Evolutionary conservation across 2,113 vertebrate species (phyloP).

Genomic region (Anhinga rufa): DNA sequence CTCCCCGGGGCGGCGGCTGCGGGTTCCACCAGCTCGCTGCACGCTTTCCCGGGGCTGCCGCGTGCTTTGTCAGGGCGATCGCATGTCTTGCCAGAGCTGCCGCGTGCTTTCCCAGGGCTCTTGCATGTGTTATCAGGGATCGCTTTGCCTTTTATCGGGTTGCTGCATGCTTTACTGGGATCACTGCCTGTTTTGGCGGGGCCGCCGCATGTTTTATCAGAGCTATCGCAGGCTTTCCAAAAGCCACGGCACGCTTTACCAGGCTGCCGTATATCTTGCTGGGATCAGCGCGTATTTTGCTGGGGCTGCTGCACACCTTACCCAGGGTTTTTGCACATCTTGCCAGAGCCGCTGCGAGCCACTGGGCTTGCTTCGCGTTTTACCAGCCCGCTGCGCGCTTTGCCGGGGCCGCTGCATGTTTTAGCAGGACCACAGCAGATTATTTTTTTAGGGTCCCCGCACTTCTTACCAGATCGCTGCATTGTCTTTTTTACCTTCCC

Average conservation of each 20-base stretch:
- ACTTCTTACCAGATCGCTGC: not conserved
- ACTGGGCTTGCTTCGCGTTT: not conserved
- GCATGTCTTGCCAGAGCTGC: not conserved
- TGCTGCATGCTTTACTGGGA: not conserved
- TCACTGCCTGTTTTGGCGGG: not conserved
- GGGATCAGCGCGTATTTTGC: not conserved
- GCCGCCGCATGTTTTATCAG: not conserved
- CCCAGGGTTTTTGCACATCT: not conserved
- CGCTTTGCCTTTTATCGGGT: not conserved
- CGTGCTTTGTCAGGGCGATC: not conserved
- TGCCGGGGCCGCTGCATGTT: too few species aligned
- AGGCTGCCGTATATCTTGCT: too few species aligned
- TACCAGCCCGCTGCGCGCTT: not conserved
- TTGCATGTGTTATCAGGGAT: not conserved
- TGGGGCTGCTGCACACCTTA: not conserved
- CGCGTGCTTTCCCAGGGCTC: not conserved
- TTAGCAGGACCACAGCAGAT: not conserved
- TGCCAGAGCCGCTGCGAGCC: accelerated
- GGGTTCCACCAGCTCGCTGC: not conserved
- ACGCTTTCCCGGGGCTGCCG: not conserved
- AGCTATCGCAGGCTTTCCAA: not conserved
- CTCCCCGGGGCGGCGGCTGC: too few species aligned
- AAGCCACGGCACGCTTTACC: not conserved
- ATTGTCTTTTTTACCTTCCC: not conserved
- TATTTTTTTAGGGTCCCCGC: not conserved